phyloP scores from a whole-genome alignment of 2,888 invertebrate genomes.

The Epistrophella euchroma region DNA sequence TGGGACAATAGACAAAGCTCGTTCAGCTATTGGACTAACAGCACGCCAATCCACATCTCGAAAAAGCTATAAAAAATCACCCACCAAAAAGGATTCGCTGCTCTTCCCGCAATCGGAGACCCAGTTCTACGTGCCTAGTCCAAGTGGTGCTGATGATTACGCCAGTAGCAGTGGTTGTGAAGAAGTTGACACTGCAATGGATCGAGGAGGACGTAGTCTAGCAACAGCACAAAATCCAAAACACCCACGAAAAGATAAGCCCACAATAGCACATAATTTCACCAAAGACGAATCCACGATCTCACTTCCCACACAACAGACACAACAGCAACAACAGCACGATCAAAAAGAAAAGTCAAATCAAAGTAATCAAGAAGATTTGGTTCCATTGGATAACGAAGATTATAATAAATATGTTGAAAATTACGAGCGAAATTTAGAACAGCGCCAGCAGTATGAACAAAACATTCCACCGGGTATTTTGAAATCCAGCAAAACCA shows the following conservation, averaged over 20 bases:
- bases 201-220: slow-evolving; percentile 67
- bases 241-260: slow-evolving; percentile 63
- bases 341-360: slow-evolving; percentile 64
- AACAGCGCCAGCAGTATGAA: slow-evolving; percentile 76
- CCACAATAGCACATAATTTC: slow-evolving; percentile 42
- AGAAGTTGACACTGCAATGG: slow-evolving; percentile 68
- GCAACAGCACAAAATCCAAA: slow-evolving; percentile 64
- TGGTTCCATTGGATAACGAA: slow-evolving; percentile 76
- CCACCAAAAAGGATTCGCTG: slow-evolving; percentile 63
- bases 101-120: slow-evolving; percentile 63
- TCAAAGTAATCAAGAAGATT: slow-evolving; percentile 67
- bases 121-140: slow-evolving; percentile 72
- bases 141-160: slow-evolving; percentile 59
- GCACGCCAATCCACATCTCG: slow-evolving; percentile 58
- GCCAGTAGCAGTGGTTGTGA: slow-evolving; percentile 67
- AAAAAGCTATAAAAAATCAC: slow-evolving; percentile 60
- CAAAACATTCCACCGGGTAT: slow-evolving; percentile 77
- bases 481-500: slow-evolving; percentile 77
- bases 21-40: slow-evolving; percentile 77
- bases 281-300: slow-evolving; percentile 58
- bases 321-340: not conserved
- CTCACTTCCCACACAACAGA: slow-evolving; percentile 13
- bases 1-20: slow-evolving; percentile 78
- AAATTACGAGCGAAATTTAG: slow-evolving; percentile 78
- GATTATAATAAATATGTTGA: slow-evolving; percentile 78